Conservation (phyloP, 2,888 invertebrate species). For the Plagodis dolabraria region DNA sequence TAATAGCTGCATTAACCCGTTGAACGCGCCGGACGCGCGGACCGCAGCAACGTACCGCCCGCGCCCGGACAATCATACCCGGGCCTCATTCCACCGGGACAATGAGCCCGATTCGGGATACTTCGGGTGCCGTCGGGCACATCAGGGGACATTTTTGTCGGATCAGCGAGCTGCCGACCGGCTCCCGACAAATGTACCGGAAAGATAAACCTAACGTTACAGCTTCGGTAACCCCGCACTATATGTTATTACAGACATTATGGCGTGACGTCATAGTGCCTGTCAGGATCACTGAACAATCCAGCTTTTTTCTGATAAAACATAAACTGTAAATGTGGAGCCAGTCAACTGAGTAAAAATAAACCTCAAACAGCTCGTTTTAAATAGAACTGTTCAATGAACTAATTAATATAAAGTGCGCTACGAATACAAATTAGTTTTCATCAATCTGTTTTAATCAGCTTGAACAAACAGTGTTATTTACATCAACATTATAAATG, state of each 20-base stretch:
- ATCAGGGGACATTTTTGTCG: slow-evolving; percentile 54
- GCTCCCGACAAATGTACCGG: slow-evolving; percentile 58
- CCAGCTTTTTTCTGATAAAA: slow-evolving; percentile 37
- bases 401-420: slow-evolving; percentile 13
- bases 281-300: slow-evolving; percentile 38
- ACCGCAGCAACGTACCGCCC: slow-evolving; percentile 10
- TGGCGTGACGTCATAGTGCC: slow-evolving; percentile 36
- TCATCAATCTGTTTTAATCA: slow-evolving; percentile 13
- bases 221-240: slow-evolving; percentile 40
- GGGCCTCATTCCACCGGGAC: slow-evolving; percentile 18
- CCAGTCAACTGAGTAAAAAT: slow-evolving; percentile 6
- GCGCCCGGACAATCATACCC: slow-evolving; percentile 14
- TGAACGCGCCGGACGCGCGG: slow-evolving; percentile 2
- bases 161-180: slow-evolving; percentile 50
- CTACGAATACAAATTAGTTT: slow-evolving; percentile 19
- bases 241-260: slow-evolving; percentile 43
- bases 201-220: slow-evolving; percentile 55
- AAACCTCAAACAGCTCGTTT: slow-evolving; percentile 6
- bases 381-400: background rate
- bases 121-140: slow-evolving; percentile 20
- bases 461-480: slow-evolving; percentile 8
- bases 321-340: slow-evolving; percentile 18
- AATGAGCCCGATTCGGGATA: slow-evolving; percentile 22
- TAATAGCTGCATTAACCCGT: slow-evolving; percentile 12
- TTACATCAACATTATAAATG: background rate